These are phyloP conservation scores for Cosmia trapezina DNA, from an alignment of 2,888 invertebrate species.

Conservation along the genomic window DNA sequence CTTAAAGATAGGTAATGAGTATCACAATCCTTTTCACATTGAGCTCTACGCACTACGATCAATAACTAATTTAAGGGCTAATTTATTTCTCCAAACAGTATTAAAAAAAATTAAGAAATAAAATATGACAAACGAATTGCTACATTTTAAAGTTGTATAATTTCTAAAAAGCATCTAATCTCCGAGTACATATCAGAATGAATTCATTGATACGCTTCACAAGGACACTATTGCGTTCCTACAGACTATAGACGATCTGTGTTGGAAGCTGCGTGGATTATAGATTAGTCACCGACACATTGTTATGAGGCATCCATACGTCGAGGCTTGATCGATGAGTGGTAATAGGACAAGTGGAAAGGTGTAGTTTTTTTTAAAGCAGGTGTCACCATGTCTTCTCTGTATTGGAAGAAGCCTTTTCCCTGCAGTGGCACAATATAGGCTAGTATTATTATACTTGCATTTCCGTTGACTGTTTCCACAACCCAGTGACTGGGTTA, in stretches of 20 bases:
- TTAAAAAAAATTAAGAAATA: not conserved
- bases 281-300: constrained; percentile 65
- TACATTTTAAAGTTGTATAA: not conserved
- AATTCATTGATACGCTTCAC: constrained; percentile 48
- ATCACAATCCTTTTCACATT: not conserved
- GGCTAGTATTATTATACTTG: too few species aligned
- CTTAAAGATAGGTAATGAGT: not conserved
- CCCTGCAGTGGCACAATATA: not conserved
- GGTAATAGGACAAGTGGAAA: constrained; percentile 16
- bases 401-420: too few species aligned
- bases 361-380: not conserved
- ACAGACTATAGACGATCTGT: constrained; percentile 35
- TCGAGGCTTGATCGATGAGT: constrained; percentile 17
- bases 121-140: too few species aligned
- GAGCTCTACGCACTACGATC: too few species aligned
- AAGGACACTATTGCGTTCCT: constrained; percentile 65
- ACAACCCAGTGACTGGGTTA: too few species aligned
- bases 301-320: constrained; percentile 37
- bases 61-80: too few species aligned
- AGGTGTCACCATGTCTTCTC: too few species aligned
- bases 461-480: too few species aligned
- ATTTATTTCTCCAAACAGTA: not conserved
- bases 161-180: not conserved
- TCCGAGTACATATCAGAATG: constrained; percentile 29
- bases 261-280: constrained; percentile 62